phyloP scores from a whole-genome alignment of 37 sponge, comb jelly and placozoan genomes.

The Aphrocallistes beatrix region DNA sequence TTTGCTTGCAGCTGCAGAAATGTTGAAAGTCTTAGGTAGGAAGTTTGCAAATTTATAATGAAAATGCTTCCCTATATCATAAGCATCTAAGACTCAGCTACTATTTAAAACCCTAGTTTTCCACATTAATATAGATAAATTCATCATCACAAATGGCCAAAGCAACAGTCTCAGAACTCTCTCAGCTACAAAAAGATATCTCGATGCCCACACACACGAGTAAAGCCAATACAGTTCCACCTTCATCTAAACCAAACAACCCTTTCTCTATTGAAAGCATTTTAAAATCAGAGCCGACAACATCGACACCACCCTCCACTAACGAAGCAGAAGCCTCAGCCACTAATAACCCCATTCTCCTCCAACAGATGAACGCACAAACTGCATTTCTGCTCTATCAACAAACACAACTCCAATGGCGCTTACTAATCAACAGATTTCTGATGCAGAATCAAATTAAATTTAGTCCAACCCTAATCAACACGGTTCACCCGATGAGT shows the following conservation, averaged over 20 bases:
- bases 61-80: no score
- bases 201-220: neutral
- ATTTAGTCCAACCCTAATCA: no score
- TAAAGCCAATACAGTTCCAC: neutral
- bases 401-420: neutral
- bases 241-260: neutral
- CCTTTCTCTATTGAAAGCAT: slow-evolving; percentile 3
- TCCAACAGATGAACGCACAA: neutral
- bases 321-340: neutral
- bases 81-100: no score
- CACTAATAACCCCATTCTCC: neutral
- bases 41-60: no score
- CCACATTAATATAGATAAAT: neutral
- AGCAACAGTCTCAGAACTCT: neutral
- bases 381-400: neutral
- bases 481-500: no score
- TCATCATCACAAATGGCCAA: neutral
- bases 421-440: neutral
- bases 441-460: no score
- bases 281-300: neutral
- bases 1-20: no score
- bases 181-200: neutral
- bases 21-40: no score
- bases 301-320: neutral
- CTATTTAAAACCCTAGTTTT: no score